Evolutionary conservation across 2,888 invertebrate genomes (phyloP).

Genomic region (Dichetophora obliterata): DNA sequence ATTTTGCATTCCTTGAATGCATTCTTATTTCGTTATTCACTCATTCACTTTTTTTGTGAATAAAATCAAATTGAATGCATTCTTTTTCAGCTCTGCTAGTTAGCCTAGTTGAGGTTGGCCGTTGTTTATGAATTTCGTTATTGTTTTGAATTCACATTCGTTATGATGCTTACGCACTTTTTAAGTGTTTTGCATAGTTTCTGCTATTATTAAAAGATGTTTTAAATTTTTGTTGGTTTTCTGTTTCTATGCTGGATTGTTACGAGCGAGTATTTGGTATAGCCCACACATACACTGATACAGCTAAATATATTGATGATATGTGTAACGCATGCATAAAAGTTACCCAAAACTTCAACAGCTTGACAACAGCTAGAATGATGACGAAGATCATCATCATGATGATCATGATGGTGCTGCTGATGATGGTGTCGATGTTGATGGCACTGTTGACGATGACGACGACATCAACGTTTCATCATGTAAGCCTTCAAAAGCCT

Average conservation of each 20-base stretch:
- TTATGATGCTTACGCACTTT: constrained; percentile 30
- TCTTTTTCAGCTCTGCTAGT: too few relatives aligned
- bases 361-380: neutral
- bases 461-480: constrained; percentile 22
- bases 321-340: constrained; percentile 4
- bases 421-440: neutral
- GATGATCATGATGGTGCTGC: neutral
- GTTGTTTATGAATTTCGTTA: neutral
- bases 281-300: neutral
- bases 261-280: constrained; percentile 14
- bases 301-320: neutral
- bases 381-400: too few relatives aligned
- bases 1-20: too few relatives aligned
- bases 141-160: constrained; percentile 15
- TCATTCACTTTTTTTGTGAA: too few relatives aligned
- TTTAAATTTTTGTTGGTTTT: neutral
- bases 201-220: constrained; percentile 27
- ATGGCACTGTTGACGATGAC: constrained; percentile 13
- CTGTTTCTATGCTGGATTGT: neutral
- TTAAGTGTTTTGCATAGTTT: constrained; percentile 36
- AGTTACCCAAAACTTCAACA: neutral
- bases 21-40: too few relatives aligned
- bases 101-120: neutral
- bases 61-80: too few relatives aligned
- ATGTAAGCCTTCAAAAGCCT: constrained; percentile 4